Base-by-base conservation (phyloP, 2,113 vertebrate genomes). In the Physeter macrocephalus region DNA sequence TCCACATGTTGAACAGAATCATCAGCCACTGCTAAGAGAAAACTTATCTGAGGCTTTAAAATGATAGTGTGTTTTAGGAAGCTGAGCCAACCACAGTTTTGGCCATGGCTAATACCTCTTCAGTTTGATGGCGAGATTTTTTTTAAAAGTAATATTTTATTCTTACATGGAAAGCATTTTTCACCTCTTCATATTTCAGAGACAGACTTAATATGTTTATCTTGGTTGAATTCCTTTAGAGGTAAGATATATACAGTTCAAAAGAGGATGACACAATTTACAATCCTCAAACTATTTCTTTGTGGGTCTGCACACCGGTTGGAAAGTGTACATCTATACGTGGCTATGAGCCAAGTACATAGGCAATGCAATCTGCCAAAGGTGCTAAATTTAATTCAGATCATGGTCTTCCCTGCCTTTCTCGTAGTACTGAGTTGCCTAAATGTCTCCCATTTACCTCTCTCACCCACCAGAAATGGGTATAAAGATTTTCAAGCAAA, bases 181-280 rank as follows among this genome's bases (percentile, higher is more conserved):
- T 25, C 23, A 83, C 46, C 31, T 90, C 87, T 95, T 96, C 31
- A 31, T 93, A 94, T 74, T 96, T 96, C 59, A 86, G 84, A 88
- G 72, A 91, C 31, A 69, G 89, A 85, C 52, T 36, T 66, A 94
- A 80, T 87, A n/a, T 69, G 61, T 97, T 95, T 94, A 82, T 91
- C 77, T 86, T 96, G 54, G 71, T 41, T 78, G 29, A 78, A 78
- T 91, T 97, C 81, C 95, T 81, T 72, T 88, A 74, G 77, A 92
- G 17, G 39, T 62, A 96, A 82, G 78, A 41, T 59, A 9, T 71
- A 88, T 85, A 85, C 49, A 92, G n/a, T 34, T 46, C 71, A 87
- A 88, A 96, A 87, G 29, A 90, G 31, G 34, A 78, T 46, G 49
- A 31, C 66, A 87, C 29, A 71, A 69, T 95, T 96, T 93, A 90